phyloP scores from a whole-genome alignment of 2,888 invertebrate species.

The Eupithecia exiguata region DNA sequence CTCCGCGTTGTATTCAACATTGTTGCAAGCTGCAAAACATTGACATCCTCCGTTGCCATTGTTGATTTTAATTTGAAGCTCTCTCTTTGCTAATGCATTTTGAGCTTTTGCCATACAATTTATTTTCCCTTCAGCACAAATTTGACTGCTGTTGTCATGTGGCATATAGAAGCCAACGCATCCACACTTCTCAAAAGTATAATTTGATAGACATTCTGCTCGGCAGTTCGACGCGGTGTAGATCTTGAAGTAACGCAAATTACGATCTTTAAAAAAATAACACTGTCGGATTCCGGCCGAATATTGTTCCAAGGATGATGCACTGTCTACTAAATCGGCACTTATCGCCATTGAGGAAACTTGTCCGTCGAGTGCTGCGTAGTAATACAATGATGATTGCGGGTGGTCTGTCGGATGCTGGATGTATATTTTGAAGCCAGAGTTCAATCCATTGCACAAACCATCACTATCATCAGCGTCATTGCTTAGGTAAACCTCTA shows the following conservation, averaged over 20 bases:
- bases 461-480: slow-evolving; percentile 39
- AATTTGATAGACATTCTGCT: slow-evolving; percentile 59
- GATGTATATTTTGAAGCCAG: slow-evolving; percentile 55
- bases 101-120: slow-evolving; percentile 12
- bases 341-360: slow-evolving; percentile 58
- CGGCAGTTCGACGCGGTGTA: slow-evolving; percentile 61
- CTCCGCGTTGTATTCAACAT: slow-evolving; percentile 37
- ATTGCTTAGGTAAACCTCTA: slow-evolving; percentile 47
- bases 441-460: slow-evolving; percentile 27
- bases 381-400: slow-evolving; percentile 39
- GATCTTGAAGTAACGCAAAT: slow-evolving; percentile 53
- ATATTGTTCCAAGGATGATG: slow-evolving; percentile 49
- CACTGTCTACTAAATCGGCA: neutral
- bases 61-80: neutral
- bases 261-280: slow-evolving; percentile 51
- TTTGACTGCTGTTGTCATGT: slow-evolving; percentile 24
- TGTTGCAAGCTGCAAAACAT: slow-evolving; percentile 33
- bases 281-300: slow-evolving; percentile 56
- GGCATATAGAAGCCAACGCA: slow-evolving; percentile 64
- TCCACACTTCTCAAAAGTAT: slow-evolving; percentile 49
- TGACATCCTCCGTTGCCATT: slow-evolving; percentile 12
- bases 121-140: slow-evolving; percentile 18
- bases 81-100: slow-evolving; percentile 6
- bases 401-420: slow-evolving; percentile 64
- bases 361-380: slow-evolving; percentile 49